phyloP scores from a whole-genome alignment of 2,888 invertebrate species.

The Lordiphosa andalusiaca region DNA sequence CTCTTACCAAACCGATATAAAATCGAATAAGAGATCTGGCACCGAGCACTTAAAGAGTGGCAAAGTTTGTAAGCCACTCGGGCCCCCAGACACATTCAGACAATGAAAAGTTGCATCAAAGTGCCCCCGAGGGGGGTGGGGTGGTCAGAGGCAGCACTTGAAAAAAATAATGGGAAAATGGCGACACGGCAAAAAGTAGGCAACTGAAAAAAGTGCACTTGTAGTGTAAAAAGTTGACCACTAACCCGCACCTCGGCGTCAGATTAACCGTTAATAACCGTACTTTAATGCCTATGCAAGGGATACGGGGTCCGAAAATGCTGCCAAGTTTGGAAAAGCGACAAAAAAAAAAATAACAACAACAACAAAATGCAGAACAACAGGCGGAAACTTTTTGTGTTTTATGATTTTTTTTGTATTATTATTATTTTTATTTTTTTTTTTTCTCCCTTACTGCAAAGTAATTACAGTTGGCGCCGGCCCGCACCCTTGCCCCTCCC shows the following conservation, averaged over 20 bases:
- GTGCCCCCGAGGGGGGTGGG: conserved; percentile 22
- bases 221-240: not conserved
- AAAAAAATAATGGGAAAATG: conserved; percentile 33
- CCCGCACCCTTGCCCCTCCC: conserved; percentile 9
- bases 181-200: conserved; percentile 2
- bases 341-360: too few relatives aligned
- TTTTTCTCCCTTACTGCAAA: conserved; percentile 43
- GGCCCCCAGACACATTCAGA: conserved; percentile 7
- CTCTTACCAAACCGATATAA: conserved; percentile 9
- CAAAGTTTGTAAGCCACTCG: conserved; percentile 39
- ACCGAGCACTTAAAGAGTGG: conserved; percentile 25
- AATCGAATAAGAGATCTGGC: conserved; percentile 32
- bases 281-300: conserved; percentile 31
- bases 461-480: conserved; percentile 61
- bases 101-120: conserved; percentile 48
- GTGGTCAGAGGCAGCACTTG: not conserved
- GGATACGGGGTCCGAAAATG: conserved; percentile 16
- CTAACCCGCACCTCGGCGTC: conserved; percentile 21
- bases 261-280: conserved; percentile 66
- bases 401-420: conserved; percentile 37
- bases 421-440: conserved; percentile 1
- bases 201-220: conserved; percentile 8
- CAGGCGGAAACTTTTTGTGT: conserved; percentile 54
- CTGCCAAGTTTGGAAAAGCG: conserved; percentile 21
- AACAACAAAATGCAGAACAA: conserved; percentile 53